These are phyloP conservation scores for Clivina fossor DNA, from an alignment of 2,888 invertebrate species.

Conservation along the genomic window DNA sequence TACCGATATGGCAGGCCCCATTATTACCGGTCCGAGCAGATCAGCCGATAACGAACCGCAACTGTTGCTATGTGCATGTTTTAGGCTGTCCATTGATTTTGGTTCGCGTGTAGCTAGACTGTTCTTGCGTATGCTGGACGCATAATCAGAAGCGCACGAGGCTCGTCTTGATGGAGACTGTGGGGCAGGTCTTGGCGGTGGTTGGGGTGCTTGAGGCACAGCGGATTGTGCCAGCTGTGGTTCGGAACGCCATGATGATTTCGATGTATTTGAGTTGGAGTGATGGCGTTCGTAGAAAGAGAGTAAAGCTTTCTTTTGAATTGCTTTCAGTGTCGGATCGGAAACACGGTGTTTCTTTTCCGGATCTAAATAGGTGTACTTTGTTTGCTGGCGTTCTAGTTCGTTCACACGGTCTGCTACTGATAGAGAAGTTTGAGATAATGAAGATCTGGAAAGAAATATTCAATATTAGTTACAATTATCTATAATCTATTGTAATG, in stretches of 20 bases:
- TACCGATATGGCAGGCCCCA: conserved; percentile 63
- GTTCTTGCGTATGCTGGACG: conserved; percentile 53
- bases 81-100: conserved; percentile 48
- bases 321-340: conserved; percentile 74
- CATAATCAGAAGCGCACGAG: conserved; percentile 70
- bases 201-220: conserved; percentile 40
- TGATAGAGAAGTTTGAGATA: conserved; percentile 56
- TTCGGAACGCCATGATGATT: conserved; percentile 59
- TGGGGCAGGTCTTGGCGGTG: conserved; percentile 46
- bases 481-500: too few species aligned
- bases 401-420: conserved; percentile 68
- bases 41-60: conserved; percentile 62
- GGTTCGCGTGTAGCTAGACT: conserved; percentile 48
- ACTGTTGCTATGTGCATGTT: conserved; percentile 61
- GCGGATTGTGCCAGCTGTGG: conserved; percentile 56
- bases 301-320: conserved; percentile 79
- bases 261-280: conserved; percentile 44
- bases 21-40: conserved; percentile 62
- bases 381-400: conserved; percentile 61
- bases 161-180: conserved; percentile 60
- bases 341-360: conserved; percentile 72
- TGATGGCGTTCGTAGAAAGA: conserved; percentile 79
- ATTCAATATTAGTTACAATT: too few species aligned
- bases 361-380: conserved; percentile 71
- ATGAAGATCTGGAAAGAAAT: conserved; percentile 46